Conservation (phyloP, 2,888 invertebrate species). For the Eristalinus sepulchralis region DNA sequence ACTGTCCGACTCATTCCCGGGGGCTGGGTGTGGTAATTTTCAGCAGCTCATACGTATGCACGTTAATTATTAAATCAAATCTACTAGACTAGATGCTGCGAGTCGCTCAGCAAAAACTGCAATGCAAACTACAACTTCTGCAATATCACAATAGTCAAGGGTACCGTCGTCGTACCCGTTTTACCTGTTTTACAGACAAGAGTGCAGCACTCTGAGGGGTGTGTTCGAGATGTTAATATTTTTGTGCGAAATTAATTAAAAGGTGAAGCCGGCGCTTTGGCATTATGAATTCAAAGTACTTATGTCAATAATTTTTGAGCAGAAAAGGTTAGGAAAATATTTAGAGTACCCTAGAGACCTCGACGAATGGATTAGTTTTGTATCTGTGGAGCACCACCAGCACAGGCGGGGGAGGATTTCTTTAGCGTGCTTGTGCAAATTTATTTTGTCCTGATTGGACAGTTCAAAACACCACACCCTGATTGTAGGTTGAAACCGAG, state of each 20-base stretch:
- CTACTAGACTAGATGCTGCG: conserved; percentile 14
- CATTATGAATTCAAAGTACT: conserved; percentile 22
- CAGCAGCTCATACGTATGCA: conserved; percentile 18
- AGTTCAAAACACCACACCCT: neutral
- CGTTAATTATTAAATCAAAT: conserved; percentile 64
- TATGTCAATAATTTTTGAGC: conserved; percentile 23
- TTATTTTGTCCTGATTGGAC: conserved; percentile 6
- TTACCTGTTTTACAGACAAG: neutral
- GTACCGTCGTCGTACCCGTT: neutral
- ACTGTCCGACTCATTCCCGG: neutral
- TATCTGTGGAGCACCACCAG: neutral
- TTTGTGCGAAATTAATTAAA: conserved; percentile 38
- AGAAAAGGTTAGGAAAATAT: conserved; percentile 15
- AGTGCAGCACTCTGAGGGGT: neutral
- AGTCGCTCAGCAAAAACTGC: conserved; percentile 48
- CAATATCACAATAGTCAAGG: conserved; percentile 60
- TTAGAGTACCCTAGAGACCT: neutral
- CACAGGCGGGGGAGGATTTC: neutral
- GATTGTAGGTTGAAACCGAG: neutral
- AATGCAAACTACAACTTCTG: conserved; percentile 31
- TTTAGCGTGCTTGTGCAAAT: neutral
- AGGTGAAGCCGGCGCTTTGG: conserved; percentile 9
- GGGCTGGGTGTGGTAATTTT: conserved; percentile 54
- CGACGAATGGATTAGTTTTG: neutral
- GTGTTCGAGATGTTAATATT: conserved; percentile 26